phyloP scores from a whole-genome alignment of 2,888 invertebrate genomes.

The Hanleya hanleyi region DNA sequence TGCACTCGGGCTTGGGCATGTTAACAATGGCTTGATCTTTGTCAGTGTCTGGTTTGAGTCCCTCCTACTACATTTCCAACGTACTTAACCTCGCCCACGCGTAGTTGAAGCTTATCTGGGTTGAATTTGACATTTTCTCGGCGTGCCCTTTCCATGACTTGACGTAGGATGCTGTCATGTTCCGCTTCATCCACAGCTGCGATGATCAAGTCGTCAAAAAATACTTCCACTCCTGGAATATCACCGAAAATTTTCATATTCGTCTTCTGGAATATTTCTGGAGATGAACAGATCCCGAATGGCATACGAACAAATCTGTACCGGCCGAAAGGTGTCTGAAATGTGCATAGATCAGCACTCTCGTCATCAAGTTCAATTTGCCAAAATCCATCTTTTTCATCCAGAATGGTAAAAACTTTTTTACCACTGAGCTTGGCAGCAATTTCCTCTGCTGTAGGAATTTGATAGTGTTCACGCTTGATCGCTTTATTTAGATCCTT shows the following conservation, averaged over 20 bases:
- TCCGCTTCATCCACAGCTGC: slow-evolving; percentile 30
- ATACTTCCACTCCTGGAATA: slow-evolving; percentile 35
- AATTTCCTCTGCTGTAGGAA: too few relatives aligned
- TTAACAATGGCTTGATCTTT: slow-evolving; percentile 38
- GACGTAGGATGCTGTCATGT: slow-evolving; percentile 35
- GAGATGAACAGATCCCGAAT: slow-evolving; percentile 32
- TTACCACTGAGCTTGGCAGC: slow-evolving; percentile 25
- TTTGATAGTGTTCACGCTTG: too few relatives aligned
- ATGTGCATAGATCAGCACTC: slow-evolving; percentile 41
- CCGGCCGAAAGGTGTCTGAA: slow-evolving; percentile 38
- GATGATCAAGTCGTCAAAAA: slow-evolving; percentile 39
- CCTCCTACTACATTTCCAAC: slow-evolving; percentile 35
- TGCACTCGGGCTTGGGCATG: slow-evolving; percentile 35
- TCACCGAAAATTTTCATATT: too few relatives aligned
- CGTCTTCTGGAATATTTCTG: slow-evolving; percentile 36
- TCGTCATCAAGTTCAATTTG: slow-evolving; percentile 34
- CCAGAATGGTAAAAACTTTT: slow-evolving; percentile 31
- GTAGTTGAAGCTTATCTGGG: slow-evolving; percentile 26
- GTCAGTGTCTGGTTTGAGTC: too few relatives aligned
- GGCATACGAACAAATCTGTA: slow-evolving; percentile 33
- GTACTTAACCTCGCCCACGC: slow-evolving; percentile 31
- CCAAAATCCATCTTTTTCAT: slow-evolving; percentile 39
- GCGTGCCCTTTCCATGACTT: slow-evolving; percentile 30
- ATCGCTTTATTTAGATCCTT: too few relatives aligned
- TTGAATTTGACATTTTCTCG: slow-evolving; percentile 38